phyloP scores from a whole-genome alignment of 2,888 invertebrate species.

The Nephrotoma guestfalica region DNA sequence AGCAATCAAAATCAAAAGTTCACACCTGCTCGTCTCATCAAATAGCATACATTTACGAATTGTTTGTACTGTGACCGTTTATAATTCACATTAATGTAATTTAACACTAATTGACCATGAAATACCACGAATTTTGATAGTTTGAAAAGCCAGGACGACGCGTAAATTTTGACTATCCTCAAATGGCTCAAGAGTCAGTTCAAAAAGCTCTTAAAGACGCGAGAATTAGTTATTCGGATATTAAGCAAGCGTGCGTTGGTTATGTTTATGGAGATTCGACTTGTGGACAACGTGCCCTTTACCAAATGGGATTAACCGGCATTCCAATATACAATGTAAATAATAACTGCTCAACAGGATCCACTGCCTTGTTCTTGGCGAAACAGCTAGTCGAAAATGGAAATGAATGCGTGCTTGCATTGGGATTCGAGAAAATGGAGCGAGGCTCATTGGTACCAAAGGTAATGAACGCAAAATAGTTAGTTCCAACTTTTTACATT shows the following conservation, averaged over 20 bases:
- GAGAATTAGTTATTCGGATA: constrained; percentile 51
- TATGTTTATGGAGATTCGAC: constrained; percentile 95
- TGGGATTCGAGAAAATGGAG: constrained; percentile 99
- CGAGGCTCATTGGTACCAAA: constrained; percentile 80
- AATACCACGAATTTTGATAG: constrained; percentile 24
- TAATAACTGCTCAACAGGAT: constrained; percentile 96
- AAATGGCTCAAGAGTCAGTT: constrained; percentile 88
- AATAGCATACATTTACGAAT: too few species aligned
- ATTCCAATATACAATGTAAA: constrained; percentile 97
- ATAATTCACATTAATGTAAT: too few species aligned
- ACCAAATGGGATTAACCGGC: constrained; percentile 89
- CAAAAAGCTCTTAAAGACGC: constrained; percentile 76
- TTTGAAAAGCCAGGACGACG: constrained; percentile 86
- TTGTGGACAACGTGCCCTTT: constrained; percentile 86
- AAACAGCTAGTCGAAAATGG: constrained; percentile 89
- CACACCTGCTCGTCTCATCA: too few species aligned
- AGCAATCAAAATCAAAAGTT: too few species aligned
- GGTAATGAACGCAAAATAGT: constrained; percentile 36
- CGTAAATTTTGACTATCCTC: constrained; percentile 79
- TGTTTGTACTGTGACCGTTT: too few species aligned
- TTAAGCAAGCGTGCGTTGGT: constrained; percentile 84
- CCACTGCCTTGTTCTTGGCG: constrained; percentile 77
- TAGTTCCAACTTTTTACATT: background rate
- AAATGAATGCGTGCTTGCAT: constrained; percentile 74
- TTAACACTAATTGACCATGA: background rate